Conservation (phyloP, 2,113 vertebrate genomes). For the Urocolius indicus region DNA sequence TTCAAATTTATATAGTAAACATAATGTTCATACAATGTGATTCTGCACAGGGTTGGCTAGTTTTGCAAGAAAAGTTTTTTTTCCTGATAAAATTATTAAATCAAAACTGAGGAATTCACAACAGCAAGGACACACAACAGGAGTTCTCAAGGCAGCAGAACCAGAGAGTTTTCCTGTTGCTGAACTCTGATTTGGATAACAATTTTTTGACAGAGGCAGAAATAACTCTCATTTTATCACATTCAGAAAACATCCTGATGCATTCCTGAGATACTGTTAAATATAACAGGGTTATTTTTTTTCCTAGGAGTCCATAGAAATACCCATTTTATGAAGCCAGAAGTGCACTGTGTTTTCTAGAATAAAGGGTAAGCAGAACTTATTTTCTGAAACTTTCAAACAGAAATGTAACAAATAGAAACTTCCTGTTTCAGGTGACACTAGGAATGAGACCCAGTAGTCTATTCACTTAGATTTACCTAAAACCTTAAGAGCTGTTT, state of each 20-base stretch:
- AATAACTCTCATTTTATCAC: conserved; percentile 9
- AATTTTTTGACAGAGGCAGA: background rate
- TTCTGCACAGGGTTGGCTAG: background rate
- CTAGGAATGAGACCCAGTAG: background rate
- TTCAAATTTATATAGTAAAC: background rate
- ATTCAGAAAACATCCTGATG: background rate
- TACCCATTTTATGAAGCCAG: background rate
- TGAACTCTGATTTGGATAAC: background rate
- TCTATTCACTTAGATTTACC: background rate
- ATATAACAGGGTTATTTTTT: background rate
- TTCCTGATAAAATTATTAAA: background rate
- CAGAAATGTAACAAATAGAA: background rate
- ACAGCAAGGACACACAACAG: background rate
- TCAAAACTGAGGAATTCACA: background rate
- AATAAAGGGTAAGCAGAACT: background rate
- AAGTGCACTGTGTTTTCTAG: background rate
- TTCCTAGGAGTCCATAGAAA: background rate
- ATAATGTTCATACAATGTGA: background rate
- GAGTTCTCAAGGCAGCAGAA: background rate
- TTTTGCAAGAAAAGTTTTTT: background rate
- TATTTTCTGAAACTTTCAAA: background rate
- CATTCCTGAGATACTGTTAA: background rate
- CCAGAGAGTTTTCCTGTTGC: background rate
- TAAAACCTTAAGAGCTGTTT: background rate
- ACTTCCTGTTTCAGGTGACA: background rate